phyloP scores from a whole-genome alignment of 2,113 vertebrate genomes.

The Bostrychus sinensis region DNA sequence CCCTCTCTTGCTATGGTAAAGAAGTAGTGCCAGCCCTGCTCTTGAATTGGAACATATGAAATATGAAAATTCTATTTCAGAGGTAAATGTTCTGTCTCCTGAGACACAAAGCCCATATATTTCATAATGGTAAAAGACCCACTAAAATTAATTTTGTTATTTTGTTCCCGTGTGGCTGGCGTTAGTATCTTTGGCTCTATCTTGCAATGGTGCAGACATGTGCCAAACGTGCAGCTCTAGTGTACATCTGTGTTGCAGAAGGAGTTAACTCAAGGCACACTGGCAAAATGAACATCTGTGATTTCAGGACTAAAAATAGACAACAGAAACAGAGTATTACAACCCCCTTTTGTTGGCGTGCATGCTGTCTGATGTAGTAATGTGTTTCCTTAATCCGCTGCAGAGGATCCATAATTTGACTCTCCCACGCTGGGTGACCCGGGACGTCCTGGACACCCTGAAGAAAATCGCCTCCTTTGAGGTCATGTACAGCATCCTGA shows the following conservation, averaged over 20 bases:
- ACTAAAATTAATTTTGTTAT: too few relatives aligned
- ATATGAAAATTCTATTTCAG: too few relatives aligned
- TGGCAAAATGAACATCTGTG: slow-evolving; percentile 71
- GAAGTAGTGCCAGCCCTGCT: too few relatives aligned
- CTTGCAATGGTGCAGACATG: not conserved
- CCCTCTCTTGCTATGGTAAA: too few relatives aligned
- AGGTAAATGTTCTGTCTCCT: too few relatives aligned
- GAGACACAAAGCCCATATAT: too few relatives aligned
- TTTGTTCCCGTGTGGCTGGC: too few relatives aligned
- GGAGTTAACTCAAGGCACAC: slow-evolving; percentile 55
- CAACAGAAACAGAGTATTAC: slow-evolving; percentile 50
- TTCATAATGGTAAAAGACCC: too few relatives aligned
- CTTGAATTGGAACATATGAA: too few relatives aligned
- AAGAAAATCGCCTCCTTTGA: slow-evolving; percentile 81
- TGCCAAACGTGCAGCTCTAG: not conserved
- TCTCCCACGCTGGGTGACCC: slow-evolving; percentile 84
- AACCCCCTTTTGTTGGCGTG: slow-evolving; percentile 36
- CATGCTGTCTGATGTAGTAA: slow-evolving; percentile 44
- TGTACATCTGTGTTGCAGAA: slow-evolving; percentile 21
- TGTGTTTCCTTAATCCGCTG: slow-evolving; percentile 22
- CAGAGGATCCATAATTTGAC: slow-evolving; percentile 85
- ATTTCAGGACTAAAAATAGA: slow-evolving; percentile 72
- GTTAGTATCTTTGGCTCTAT: not conserved
- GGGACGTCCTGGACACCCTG: slow-evolving; percentile 78
- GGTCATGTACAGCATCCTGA: slow-evolving; percentile 78